Conservation (phyloP, 1,140 invertebrate genomes). For the Scaptomyza graminum region DNA sequence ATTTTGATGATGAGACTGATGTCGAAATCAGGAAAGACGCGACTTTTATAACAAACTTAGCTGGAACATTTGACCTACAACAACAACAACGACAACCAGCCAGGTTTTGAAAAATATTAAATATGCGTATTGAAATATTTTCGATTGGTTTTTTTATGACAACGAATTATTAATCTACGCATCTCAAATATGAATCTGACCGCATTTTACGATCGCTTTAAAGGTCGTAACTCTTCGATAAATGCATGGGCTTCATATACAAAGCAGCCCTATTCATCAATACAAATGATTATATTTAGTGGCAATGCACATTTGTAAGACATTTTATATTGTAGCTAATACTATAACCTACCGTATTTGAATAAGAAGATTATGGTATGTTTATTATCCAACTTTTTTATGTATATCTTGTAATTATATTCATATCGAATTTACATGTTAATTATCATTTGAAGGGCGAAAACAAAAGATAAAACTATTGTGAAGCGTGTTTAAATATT, state of each 20-base stretch:
- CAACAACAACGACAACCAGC: slow-evolving; percentile 45
- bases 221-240: slow-evolving; percentile 38
- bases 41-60: slow-evolving; percentile 46
- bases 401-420: background rate
- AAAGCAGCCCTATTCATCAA: slow-evolving; percentile 12
- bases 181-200: slow-evolving; percentile 71
- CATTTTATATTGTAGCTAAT: background rate
- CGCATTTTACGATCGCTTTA: slow-evolving; percentile 52
- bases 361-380: background rate
- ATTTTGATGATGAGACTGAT: slow-evolving; percentile 55
- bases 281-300: background rate
- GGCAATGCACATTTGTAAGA: background rate
- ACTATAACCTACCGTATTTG: slow-evolving; percentile 1
- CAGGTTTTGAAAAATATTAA: slow-evolving; percentile 11
- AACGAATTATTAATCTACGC: slow-evolving; percentile 69
- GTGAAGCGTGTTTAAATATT: background rate
- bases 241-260: slow-evolving; percentile 5
- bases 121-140: slow-evolving; percentile 49
- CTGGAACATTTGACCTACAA: slow-evolving; percentile 64
- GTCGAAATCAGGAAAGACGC: slow-evolving; percentile 38
- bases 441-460: background rate
- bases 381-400: background rate
- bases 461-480: background rate
- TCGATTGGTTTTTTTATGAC: slow-evolving; percentile 22
- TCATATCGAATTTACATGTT: background rate